Evolutionary conservation across 1,140 invertebrate genomes (phyloP).

Genomic region (Eciton burchellii): DNA sequence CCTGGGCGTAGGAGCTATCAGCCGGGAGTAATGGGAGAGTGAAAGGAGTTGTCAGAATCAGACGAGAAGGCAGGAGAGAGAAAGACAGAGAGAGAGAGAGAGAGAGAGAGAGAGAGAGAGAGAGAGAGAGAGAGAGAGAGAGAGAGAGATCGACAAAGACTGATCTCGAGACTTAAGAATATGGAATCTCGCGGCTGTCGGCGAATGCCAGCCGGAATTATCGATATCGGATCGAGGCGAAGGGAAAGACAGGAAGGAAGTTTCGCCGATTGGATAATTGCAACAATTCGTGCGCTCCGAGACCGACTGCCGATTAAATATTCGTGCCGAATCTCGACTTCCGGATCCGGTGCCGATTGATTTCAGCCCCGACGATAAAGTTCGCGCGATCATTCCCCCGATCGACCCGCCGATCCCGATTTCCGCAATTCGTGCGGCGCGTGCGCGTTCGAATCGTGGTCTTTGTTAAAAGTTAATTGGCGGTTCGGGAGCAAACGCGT

Average conservation of each 20-base stretch:
- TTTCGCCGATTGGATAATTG: constrained; percentile 42
- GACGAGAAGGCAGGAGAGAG: constrained; percentile 53
- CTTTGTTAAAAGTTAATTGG: constrained; percentile 30
- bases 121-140: constrained; percentile 26
- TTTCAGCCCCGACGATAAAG: constrained; percentile 9
- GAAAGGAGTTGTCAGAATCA: constrained; percentile 73
- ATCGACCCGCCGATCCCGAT: constrained; percentile 4
- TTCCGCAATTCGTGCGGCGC: background rate
- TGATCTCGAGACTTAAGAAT: constrained; percentile 30
- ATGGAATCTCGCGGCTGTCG: background rate
- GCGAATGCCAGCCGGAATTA: background rate
- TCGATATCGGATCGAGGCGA: background rate
- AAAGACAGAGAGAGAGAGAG: background rate
- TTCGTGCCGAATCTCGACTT: constrained; percentile 30
- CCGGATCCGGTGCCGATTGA: background rate
- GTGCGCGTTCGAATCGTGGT: background rate
- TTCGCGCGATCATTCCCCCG: constrained; percentile 26
- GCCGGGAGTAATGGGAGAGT: constrained; percentile 42
- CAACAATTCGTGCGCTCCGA: constrained; percentile 28
- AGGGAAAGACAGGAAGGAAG: background rate
- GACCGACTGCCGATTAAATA: constrained; percentile 40
- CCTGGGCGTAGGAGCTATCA: constrained; percentile 60
- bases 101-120: constrained; percentile 37
- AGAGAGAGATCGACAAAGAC: constrained; percentile 55
- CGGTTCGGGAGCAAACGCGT: background rate